Evolutionary conservation across 2,797 vertebrate species (phyloP), one percentile per base, ranked within the genome.

Genomic region (Furcifer pardalis): DNA sequence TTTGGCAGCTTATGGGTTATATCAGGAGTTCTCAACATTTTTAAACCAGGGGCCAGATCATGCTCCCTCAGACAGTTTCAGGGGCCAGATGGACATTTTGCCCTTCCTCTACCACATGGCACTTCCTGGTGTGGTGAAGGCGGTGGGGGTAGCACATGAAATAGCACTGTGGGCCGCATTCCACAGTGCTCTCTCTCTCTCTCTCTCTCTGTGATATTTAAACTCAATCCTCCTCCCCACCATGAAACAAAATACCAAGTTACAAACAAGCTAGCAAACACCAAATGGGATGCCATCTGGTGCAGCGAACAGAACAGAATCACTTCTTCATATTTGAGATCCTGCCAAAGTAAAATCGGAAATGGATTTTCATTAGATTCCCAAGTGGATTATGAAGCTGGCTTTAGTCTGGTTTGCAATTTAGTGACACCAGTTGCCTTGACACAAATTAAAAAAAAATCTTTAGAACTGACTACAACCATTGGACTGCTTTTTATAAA

Each of bases 221-320:
- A 92, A 89, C 86, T 94, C 91, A 79, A 88, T 77, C 90, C 79
- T 71, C 88, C 95, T 83, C 73, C 87, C 83, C 52, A n/a, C n/a
- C n/a, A 89, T 92, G 91, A 93, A 94, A 93, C 90, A 93, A 95
- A 87, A 90, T 89, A 91, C 88, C 89, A 90, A 94, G 88, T 89
- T 93, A 89, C 74, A 92, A 92, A 93, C 86, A 92, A 94, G 92
- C 92, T 94, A 94, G 92, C 88, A 93, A 92, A 90, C 75, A 92
- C 92, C 90, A 93, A 95, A 92, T 91, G 90, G 89, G 86, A 92
- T 87, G 82, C 89, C 94, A 95, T 94, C 92, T 95, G 95, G 89
- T 90, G 85, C 89, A 95, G 92, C 13, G 77, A 92, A 87, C 66
- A 89, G 86, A 89, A 86, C 89, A 87, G 85, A 87, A 94, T 86